Evolutionary conservation across 1,140 invertebrate species (phyloP).

Genomic region (Heliconius eleuchia): DNA sequence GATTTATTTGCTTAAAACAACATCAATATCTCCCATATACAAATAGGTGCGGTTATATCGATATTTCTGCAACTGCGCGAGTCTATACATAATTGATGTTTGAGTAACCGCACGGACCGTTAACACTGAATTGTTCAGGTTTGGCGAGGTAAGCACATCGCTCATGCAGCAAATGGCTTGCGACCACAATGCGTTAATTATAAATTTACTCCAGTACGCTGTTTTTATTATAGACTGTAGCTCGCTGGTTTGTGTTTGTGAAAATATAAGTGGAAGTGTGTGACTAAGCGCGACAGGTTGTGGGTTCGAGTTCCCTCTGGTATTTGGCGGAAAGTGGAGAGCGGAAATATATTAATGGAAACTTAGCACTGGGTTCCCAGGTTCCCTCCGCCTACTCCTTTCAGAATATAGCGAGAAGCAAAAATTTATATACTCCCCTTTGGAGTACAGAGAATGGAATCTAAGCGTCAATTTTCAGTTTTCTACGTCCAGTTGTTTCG

Average conservation of each 20-base stretch:
- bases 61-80: slow-evolving; percentile 15
- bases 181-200: slow-evolving; percentile 22
- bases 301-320: background rate
- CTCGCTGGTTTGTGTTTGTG: no score
- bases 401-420: background rate
- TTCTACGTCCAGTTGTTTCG: background rate
- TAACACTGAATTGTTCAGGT: slow-evolving; percentile 23
- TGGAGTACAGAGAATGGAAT: no score
- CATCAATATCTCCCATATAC: background rate
- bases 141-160: slow-evolving; percentile 12
- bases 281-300: no score
- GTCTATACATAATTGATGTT: slow-evolving; percentile 24
- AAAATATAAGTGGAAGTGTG: no score
- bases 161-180: slow-evolving; percentile 25
- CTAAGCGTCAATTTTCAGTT: background rate
- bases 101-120: slow-evolving; percentile 23
- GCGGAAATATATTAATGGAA: background rate
- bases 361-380: background rate
- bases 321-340: background rate
- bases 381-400: background rate
- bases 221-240: background rate
- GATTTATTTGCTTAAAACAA: background rate
- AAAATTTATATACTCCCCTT: no score
- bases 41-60: background rate
- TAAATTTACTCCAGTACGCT: background rate